Conservation (phyloP, 2,888 invertebrate genomes). For the Lithophane ornitopus region DNA sequence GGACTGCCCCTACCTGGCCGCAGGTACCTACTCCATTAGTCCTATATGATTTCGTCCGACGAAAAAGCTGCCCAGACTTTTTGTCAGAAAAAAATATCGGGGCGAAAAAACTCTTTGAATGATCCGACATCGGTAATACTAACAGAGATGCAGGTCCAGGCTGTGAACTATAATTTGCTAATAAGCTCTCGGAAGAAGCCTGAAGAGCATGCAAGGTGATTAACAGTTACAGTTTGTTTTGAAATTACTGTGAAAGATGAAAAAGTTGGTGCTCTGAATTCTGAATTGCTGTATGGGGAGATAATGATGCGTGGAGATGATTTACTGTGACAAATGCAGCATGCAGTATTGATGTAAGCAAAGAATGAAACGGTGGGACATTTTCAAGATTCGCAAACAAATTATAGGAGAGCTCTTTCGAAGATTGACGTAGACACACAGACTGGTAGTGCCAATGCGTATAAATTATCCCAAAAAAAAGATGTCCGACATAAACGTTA, state of each 20-base stretch:
- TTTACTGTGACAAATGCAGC: conserved; percentile 25
- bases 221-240: conserved; percentile 64
- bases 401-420: not conserved
- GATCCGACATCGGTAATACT: conserved; percentile 67
- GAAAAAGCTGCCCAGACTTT: conserved; percentile 67
- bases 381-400: not conserved
- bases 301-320: conserved; percentile 46
- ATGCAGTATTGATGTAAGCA: conserved; percentile 1
- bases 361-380: not conserved
- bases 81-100: conserved; percentile 55
- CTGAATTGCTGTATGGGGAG: conserved; percentile 31
- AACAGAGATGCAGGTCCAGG: conserved; percentile 44
- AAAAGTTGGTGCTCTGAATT: conserved; percentile 36
- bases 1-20: conserved; percentile 51
- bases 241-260: conserved; percentile 57
- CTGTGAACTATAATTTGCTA: conserved; percentile 67
- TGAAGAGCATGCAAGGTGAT: conserved; percentile 46
- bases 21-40: conserved; percentile 62
- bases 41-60: conserved; percentile 65
- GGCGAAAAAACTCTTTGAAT: conserved; percentile 67
- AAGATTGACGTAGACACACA: not conserved
- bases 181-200: conserved; percentile 57
- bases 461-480: not conserved
- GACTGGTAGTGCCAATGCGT: not conserved
- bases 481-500: not conserved